Evolutionary conservation across 2,888 invertebrate genomes (phyloP).

Genomic region (Drosophila rubida): DNA sequence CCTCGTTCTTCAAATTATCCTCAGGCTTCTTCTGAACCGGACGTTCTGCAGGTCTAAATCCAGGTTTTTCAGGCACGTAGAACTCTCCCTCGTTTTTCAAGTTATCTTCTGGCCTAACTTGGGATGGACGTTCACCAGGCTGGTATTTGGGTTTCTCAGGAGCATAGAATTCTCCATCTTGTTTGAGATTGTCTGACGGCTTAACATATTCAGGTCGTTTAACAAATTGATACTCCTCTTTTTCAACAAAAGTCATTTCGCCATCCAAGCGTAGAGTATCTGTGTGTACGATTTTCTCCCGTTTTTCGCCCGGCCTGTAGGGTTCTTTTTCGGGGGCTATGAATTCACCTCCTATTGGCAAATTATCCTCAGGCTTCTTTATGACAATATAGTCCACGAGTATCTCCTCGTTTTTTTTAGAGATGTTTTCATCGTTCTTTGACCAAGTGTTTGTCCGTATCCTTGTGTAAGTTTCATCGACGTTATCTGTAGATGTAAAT

Average conservation of each 20-base stretch:
- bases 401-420: constrained; percentile 84
- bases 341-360: constrained; percentile 87
- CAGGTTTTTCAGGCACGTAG: constrained; percentile 75
- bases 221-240: constrained; percentile 85
- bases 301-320: constrained; percentile 86
- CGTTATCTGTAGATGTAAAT: constrained; percentile 53
- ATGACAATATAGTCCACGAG: constrained; percentile 70
- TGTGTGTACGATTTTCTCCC: constrained; percentile 85
- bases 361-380: constrained; percentile 87
- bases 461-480: constrained; percentile 74
- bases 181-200: constrained; percentile 70
- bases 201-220: constrained; percentile 85
- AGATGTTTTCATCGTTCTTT: constrained; percentile 85
- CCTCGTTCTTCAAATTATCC: constrained; percentile 85
- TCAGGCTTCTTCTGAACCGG: constrained; percentile 85
- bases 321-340: constrained; percentile 83
- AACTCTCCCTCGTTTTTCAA: constrained; percentile 75
- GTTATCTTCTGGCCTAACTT: constrained; percentile 85
- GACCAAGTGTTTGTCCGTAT: constrained; percentile 83
- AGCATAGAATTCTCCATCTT: constrained; percentile 57
- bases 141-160: constrained; percentile 76
- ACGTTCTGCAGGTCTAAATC: constrained; percentile 84
- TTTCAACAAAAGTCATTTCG: constrained; percentile 85
- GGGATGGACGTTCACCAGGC: constrained; percentile 84
- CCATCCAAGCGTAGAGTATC: constrained; percentile 87